These are phyloP conservation scores for Amblyjoppa fuscipennis DNA, from an alignment of 2,888 invertebrate genomes.

Conservation along the genomic window DNA sequence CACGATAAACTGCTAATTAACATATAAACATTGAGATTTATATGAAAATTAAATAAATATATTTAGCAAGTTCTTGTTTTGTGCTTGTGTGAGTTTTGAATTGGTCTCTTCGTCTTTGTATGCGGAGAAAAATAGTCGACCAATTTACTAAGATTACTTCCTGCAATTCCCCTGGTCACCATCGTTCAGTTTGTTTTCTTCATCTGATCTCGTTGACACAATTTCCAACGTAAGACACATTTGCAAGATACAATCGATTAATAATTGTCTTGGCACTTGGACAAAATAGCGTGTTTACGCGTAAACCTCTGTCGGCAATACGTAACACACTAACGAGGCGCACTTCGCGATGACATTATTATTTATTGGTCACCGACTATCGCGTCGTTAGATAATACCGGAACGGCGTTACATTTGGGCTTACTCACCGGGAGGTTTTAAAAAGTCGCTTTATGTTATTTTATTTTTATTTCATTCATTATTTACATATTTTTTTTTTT, in stretches of 20 bases:
- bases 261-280: not conserved
- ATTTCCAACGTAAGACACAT: not conserved
- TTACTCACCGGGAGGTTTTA: not conserved
- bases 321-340: slow-evolving; percentile 4
- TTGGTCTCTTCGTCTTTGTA: not conserved
- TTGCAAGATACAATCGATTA: not conserved
- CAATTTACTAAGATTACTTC: slow-evolving; percentile 27
- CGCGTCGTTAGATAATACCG: not conserved
- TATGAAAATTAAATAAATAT: not conserved
- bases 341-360: not conserved
- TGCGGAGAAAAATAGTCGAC: not conserved
- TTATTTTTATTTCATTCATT: not conserved
- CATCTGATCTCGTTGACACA: not conserved
- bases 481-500: not conserved
- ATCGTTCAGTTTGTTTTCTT: not conserved
- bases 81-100: not conserved
- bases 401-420: not conserved
- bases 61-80: not conserved
- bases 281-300: not conserved
- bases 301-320: not conserved
- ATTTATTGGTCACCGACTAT: not conserved
- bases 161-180: slow-evolving; percentile 28
- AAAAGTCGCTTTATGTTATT: not conserved
- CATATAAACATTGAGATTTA: not conserved
- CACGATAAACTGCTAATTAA: not conserved